These are phyloP conservation scores for Cyprinodon tularosa DNA, from an alignment of 2,113 vertebrate genomes.

Conservation along the genomic window DNA sequence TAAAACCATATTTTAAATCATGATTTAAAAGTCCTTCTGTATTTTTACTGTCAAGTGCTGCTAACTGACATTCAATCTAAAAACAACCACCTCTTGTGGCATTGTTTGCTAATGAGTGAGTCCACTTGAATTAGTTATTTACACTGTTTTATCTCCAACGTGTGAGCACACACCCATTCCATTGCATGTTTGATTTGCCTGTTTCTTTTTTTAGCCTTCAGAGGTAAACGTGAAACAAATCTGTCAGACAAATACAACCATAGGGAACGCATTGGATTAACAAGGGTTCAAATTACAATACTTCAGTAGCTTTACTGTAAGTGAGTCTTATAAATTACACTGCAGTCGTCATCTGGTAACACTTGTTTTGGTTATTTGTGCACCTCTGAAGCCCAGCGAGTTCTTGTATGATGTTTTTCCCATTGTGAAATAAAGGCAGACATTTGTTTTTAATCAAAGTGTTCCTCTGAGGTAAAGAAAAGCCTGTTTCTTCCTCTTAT, in stretches of 20 bases:
- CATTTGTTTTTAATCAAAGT: constrained; percentile 4
- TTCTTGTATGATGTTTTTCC: not conserved
- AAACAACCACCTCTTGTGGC: not conserved
- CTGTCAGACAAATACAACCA: not conserved
- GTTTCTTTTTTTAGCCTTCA: not conserved
- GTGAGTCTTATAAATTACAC: not conserved
- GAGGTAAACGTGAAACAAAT: constrained; percentile 11
- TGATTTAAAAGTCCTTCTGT: not conserved
- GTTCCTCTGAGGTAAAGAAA: constrained; percentile 8
- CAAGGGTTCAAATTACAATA: not conserved
- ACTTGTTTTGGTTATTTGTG: not conserved
- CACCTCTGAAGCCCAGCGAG: not conserved
- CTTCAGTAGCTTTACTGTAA: constrained; percentile 9
- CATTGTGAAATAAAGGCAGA: constrained; percentile 1
- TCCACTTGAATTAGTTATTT: constrained; percentile 2
- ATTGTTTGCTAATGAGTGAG: not conserved
- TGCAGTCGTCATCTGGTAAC: constrained; percentile 2
- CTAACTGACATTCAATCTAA: not conserved
- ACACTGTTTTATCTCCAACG: not conserved
- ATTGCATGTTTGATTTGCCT: constrained; percentile 9
- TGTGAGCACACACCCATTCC: constrained; percentile 17
- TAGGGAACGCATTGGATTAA: constrained; percentile 24
- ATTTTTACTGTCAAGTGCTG: not conserved
- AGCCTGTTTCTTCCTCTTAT: constrained; percentile 28
- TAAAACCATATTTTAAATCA: too few species aligned